phyloP scores from a whole-genome alignment of 2,113 vertebrate genomes.

The Nothocercus julius region DNA sequence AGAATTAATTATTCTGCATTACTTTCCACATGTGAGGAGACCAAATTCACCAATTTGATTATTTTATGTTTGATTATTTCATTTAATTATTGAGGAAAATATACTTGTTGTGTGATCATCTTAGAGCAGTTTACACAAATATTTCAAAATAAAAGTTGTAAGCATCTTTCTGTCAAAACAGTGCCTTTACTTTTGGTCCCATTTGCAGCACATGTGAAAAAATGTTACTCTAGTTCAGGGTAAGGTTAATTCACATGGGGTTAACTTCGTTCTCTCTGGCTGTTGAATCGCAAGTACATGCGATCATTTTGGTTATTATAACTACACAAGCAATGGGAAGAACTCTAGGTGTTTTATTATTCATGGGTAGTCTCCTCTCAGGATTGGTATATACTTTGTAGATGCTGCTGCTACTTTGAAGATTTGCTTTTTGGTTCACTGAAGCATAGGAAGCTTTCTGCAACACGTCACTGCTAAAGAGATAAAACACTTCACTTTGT shows the following conservation, averaged over 20 bases:
- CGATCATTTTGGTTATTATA: background rate
- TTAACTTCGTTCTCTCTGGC: conserved; percentile 23
- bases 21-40: background rate
- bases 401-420: background rate
- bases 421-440: background rate
- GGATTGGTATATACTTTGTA: background rate
- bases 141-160: background rate
- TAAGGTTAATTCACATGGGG: conserved; percentile 45
- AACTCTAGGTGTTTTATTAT: background rate
- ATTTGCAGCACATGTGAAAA: background rate
- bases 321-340: background rate
- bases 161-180: background rate
- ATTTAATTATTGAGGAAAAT: background rate
- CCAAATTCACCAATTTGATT: background rate
- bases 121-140: background rate
- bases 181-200: background rate
- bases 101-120: background rate
- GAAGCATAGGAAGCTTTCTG: background rate
- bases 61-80: background rate
- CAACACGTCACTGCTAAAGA: background rate
- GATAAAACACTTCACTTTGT: background rate
- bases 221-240: conserved; percentile 11
- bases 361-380: background rate
- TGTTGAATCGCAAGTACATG: background rate
- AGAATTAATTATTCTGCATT: background rate